These are phyloP conservation scores for Cyprinodon tularosa DNA, from an alignment of 2,113 vertebrate species.

Conservation along the genomic window DNA sequence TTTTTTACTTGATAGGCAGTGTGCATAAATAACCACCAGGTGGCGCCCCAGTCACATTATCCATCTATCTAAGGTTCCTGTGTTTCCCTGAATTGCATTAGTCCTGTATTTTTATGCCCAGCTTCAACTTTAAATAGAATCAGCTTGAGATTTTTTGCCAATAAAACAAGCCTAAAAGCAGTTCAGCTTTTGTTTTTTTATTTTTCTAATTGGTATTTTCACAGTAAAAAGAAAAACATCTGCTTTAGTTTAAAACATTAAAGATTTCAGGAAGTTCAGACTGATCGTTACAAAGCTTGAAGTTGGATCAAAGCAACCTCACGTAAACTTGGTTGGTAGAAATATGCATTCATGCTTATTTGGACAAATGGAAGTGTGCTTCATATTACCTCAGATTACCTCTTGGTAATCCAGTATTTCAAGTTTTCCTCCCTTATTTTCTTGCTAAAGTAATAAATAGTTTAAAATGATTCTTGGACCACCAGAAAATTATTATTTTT, in stretches of 20 bases:
- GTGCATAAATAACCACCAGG: slow-evolving; percentile 39
- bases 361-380: neutral
- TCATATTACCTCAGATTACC: neutral
- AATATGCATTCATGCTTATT: neutral
- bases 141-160: neutral
- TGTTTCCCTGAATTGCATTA: neutral
- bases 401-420: no score
- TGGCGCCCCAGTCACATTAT: slow-evolving; percentile 9
- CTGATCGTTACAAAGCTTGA: neutral
- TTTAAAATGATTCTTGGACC: neutral
- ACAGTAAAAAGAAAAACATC: neutral
- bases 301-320: neutral
- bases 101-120: no score
- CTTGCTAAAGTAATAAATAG: neutral
- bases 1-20: slow-evolving; percentile 10
- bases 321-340: no score
- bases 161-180: no score
- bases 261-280: neutral
- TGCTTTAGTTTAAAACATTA: neutral
- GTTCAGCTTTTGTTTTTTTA: no score
- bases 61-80: neutral
- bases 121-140: neutral
- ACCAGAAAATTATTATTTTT: neutral
- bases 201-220: neutral
- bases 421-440: no score